Conservation (phyloP, 2,113 vertebrate genomes). For the Leiothrix lutea region DNA sequence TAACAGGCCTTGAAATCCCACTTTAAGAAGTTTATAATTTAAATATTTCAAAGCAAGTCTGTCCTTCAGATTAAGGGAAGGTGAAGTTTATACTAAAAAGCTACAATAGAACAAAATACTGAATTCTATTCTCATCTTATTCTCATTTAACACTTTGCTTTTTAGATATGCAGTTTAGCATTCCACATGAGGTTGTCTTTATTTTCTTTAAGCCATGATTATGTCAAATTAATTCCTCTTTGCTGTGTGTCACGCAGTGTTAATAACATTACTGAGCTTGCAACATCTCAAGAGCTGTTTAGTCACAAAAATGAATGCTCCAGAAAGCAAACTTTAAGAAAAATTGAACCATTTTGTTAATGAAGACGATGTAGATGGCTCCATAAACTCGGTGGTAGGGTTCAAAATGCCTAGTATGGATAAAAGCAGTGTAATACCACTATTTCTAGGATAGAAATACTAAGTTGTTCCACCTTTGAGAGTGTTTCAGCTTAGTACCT, state of each 20-base stretch:
- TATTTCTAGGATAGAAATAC: neutral
- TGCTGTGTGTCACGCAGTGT: neutral
- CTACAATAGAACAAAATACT: constrained; percentile 11
- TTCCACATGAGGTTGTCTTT: constrained; percentile 16
- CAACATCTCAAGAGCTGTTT: constrained; percentile 3
- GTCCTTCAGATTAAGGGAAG: constrained; percentile 34
- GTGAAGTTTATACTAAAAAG: constrained; percentile 14
- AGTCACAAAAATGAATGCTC: constrained; percentile 12
- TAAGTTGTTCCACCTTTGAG: neutral
- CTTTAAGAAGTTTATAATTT: constrained; percentile 35
- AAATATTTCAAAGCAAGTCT: constrained; percentile 34
- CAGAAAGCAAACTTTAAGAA: neutral
- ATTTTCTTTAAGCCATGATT: constrained; percentile 37
- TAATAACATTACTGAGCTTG: constrained; percentile 21
- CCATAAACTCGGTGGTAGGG: neutral
- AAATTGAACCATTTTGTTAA: neutral
- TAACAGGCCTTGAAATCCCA: constrained; percentile 45
- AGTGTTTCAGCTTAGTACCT: neutral
- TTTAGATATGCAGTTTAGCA: constrained; percentile 25
- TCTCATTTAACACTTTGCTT: constrained; percentile 49
- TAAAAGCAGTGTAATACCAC: neutral
- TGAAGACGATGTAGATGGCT: neutral
- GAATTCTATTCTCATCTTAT: constrained; percentile 35
- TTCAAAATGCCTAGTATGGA: neutral
- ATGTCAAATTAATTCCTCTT: constrained; percentile 49